Evolutionary conservation across 2,888 invertebrate species (phyloP), one percentile per base, ranked within the genome.

Genomic region (Chaitophorus viminalis): DNA sequence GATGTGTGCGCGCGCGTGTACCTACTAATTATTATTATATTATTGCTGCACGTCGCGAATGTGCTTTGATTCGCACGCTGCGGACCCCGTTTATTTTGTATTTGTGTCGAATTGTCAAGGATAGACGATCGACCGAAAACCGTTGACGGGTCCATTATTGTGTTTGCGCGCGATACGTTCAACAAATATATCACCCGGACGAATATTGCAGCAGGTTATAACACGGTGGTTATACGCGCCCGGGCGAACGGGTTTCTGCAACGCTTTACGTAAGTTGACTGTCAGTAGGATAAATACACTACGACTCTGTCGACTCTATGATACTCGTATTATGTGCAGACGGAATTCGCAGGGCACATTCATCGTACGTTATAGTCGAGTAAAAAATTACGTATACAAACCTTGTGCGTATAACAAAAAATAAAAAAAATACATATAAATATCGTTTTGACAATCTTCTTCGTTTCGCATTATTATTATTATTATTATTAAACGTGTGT

Each of bases 191-290:
- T n/a, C n/a, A n/a, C n/a, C n/a, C n/a, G n/a, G n/a, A n/a, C n/a
- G n/a, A n/a, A n/a, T n/a, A n/a, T n/a, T n/a, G n/a, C n/a, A n/a
- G n/a, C n/a, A n/a, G n/a, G n/a, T n/a, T n/a, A n/a, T n/a, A n/a
- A n/a, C n/a, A n/a, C n/a, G n/a, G n/a, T 2, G n/a, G n/a, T 36
- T 25, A 11, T 60, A 52, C 33, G 31, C n/a, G 17, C 46, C 18
- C 52, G 25, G 70, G 31, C 36, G 11, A 82, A 82, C 82, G 74
- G 36, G 82, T 82, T 82, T 82, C n/a, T n/a, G n/a, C 52, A n/a
- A 36, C 29, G 25, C 31, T 54, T 82, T 82, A 54, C 54, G 82
- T 82, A 82, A 82, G 52, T 17, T 14, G n/a, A n/a, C n/a, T n/a
- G n/a, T n/a, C n/a, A n/a, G n/a, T n/a, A n/a, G n/a, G n/a, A n/a